Evolutionary conservation across 2,888 invertebrate species (phyloP).

Genomic region (Pinctada fucata): DNA sequence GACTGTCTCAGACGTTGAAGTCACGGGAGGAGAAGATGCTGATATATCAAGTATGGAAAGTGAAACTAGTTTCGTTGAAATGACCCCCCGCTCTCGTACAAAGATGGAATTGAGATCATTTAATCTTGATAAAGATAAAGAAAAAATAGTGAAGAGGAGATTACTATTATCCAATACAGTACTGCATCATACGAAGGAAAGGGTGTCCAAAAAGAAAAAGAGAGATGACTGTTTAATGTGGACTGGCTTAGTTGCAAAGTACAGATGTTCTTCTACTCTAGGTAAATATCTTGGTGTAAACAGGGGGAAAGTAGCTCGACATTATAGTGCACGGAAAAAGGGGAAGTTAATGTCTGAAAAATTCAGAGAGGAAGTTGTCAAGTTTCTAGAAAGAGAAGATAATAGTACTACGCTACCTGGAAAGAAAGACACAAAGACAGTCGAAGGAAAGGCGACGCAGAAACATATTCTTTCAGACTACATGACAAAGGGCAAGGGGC

Average conservation of each 20-base stretch:
- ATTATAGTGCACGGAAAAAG: background rate
- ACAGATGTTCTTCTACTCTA: constrained; percentile 2
- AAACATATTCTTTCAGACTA: constrained; percentile 29
- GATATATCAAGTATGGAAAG: background rate
- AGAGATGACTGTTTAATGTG: too few species aligned
- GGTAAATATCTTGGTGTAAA: constrained; percentile 5
- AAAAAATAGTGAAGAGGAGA: background rate
- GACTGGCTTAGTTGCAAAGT: too few species aligned
- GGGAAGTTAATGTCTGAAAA: background rate
- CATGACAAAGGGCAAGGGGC: too few species aligned
- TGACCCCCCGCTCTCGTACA: constrained; percentile 12
- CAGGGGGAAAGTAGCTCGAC: background rate
- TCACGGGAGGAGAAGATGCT: background rate
- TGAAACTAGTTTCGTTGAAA: background rate
- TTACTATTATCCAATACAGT: too few species aligned
- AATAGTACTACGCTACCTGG: constrained; percentile 28
- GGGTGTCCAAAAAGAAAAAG: too few species aligned
- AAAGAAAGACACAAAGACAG: constrained; percentile 29
- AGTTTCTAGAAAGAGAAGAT: constrained; percentile 31
- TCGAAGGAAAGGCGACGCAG: constrained; percentile 9
- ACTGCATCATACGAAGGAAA: too few species aligned
- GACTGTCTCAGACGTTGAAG: background rate
- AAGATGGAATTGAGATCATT: background rate
- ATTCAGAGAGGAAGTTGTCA: background rate
- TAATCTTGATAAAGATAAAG: background rate